Percentiles rank a stretch among this genome's conserved stretches.
phyloP scores from a whole-genome alignment of 2,113 vertebrate genomes.

The Trogon surrucura region DNA sequence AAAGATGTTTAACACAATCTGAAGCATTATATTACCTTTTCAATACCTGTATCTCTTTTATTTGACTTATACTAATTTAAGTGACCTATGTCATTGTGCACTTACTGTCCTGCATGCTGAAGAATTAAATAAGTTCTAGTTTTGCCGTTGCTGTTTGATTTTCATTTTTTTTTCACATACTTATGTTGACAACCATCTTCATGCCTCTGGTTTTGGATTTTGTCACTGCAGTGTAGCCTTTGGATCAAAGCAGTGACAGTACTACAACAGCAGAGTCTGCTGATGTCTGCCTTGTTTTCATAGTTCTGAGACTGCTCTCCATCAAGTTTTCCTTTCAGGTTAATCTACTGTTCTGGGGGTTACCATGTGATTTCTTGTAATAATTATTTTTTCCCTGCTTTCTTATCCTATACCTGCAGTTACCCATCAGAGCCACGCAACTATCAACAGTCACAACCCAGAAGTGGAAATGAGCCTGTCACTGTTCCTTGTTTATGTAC shows the following conservation, averaged over 20 bases:
- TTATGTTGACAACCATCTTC: background rate
- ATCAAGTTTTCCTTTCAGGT: background rate
- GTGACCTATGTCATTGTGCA: background rate
- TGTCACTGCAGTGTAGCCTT: background rate
- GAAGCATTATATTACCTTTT: background rate
- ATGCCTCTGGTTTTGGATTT: background rate
- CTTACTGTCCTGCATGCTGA: background rate
- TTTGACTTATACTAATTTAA: background rate
- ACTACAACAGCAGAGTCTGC: background rate
- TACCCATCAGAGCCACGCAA: constrained; percentile 7
- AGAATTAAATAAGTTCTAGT: background rate
- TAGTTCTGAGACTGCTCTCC: background rate
- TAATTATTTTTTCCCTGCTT: background rate
- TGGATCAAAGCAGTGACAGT: background rate
- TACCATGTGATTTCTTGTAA: background rate
- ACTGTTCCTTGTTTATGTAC: constrained; percentile 1
- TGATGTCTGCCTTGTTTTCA: background rate
- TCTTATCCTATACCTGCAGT: constrained; percentile 17
- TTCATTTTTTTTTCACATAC: background rate
- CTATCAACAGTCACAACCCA: constrained; percentile 10
- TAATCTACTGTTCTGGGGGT: background rate
- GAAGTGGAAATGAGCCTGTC: constrained; percentile 38
- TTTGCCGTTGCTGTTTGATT: background rate
- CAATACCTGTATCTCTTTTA: background rate
- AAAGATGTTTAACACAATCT: background rate